Evolutionary conservation across 2,888 invertebrate genomes (phyloP).

Genomic region (Petrolisthes cinctipes): DNA sequence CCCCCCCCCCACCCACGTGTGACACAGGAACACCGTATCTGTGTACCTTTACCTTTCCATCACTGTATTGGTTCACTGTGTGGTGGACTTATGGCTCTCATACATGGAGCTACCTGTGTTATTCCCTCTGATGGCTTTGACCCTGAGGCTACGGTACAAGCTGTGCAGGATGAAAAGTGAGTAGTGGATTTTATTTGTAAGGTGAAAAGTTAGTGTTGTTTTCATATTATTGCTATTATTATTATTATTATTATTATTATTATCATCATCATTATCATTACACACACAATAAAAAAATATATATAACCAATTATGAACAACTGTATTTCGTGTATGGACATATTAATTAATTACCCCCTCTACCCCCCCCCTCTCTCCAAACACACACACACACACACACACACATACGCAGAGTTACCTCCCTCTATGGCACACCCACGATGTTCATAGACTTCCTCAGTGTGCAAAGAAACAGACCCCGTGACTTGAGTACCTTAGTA

Average conservation of each 20-base stretch:
- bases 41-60: constrained; percentile 81
- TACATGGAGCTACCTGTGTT: constrained; percentile 76
- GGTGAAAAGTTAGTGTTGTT: not conserved
- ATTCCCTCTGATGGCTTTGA: constrained; percentile 76
- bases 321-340: not conserved
- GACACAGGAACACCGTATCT: constrained; percentile 68
- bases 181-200: not conserved
- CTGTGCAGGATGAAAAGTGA: constrained; percentile 79
- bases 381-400: not conserved
- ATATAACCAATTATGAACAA: no score
- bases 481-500: constrained; percentile 67
- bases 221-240: not conserved
- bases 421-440: constrained; percentile 84
- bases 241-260: not conserved
- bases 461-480: constrained; percentile 66
- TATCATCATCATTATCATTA: no score
- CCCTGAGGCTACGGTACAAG: constrained; percentile 76
- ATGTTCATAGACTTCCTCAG: constrained; percentile 85
- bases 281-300: no score
- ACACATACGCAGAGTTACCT: constrained; percentile 72
- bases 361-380: not conserved
- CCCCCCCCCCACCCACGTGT: no score
- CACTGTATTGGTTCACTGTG: constrained; percentile 84
- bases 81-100: constrained; percentile 75
- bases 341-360: not conserved